Base-by-base conservation (phyloP, 2,888 invertebrate species). In the Agrotis segetum region DNA sequence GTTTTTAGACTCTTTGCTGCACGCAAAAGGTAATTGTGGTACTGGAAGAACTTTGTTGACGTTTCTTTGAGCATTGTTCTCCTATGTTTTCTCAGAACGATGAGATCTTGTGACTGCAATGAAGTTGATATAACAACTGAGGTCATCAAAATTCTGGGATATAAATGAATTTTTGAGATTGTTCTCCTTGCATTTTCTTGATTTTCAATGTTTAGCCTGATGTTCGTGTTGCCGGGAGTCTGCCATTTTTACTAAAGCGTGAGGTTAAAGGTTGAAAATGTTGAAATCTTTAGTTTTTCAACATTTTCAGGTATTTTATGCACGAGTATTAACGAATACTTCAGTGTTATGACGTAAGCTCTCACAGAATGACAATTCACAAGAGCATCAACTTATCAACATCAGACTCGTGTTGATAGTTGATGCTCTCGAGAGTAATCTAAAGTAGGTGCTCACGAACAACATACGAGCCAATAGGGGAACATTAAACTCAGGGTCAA, bases 381-480 rank as follows among this genome's bases (percentile, higher is more conserved):
- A 50, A 69, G 46, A 53, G 50, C 19, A 52, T 14, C 61, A 61
- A 47, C 9, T 64, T 61, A 76, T 68, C 65, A 44, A n/a, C 24
- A 14, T 17, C 6, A 49, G 2, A 17, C 40, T n/a, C 19, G 24
- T 50, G 6, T 5, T 40, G 5, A 11, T 11, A 40, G 40, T 40
- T 40, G 40, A 40, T 40, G 40, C 40, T 40, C 40, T 56, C 63
- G 29, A 74, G 21, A 59, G 24, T 64, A 47, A 64, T 81, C 81
- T 62, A 3, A 47, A 62, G 65, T 65, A 74, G 40, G 49, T 66
- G 16, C 24, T 64, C 17, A 66, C 7, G 47, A 14, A 52, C 53
- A 47, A 46, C n/a, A 29, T 46, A 56, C 56, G n/a, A 24, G n/a
- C 44, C 68, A 76, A 69, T 56, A n/a, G 66, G 34, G 66, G 46